Evolutionary conservation across 2,113 vertebrate species (phyloP).

Genomic region (Thymallus thymallus): DNA sequence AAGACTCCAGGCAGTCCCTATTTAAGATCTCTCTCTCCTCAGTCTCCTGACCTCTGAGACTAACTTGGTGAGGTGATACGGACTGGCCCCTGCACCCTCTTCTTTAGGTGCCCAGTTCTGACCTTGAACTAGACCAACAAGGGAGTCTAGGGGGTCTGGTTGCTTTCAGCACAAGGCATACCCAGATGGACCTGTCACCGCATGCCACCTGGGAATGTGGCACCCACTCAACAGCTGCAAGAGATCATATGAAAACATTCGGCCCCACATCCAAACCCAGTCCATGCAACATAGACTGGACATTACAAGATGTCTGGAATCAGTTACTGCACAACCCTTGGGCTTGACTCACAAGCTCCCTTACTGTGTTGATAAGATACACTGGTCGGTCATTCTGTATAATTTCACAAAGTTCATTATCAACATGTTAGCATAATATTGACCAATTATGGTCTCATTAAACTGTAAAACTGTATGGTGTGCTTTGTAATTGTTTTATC

Average conservation of each 20-base stretch:
- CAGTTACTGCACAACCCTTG: conserved; percentile 20
- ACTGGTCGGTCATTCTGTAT: neutral
- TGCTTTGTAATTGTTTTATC: too few species aligned
- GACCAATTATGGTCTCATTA: neutral
- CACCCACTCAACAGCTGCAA: conserved; percentile 71
- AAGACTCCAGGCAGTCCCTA: neutral
- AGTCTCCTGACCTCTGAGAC: conserved; percentile 23
- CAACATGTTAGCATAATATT: too few species aligned
- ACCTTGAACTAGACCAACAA: conserved; percentile 52
- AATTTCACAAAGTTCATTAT: neutral
- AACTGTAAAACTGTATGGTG: neutral
- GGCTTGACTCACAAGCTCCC: neutral
- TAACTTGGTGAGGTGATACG: conserved; percentile 31
- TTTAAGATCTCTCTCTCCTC: neutral
- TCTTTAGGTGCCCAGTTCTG: conserved; percentile 36
- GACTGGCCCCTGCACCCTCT: neutral
- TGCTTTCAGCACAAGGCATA: conserved; percentile 59
- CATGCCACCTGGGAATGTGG: conserved; percentile 75
- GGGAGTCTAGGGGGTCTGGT: conserved; percentile 48
- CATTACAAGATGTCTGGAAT: conserved; percentile 25
- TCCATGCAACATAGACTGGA: conserved; percentile 36
- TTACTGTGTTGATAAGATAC: neutral
- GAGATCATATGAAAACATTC: conserved; percentile 44
- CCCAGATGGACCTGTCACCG: conserved; percentile 70
- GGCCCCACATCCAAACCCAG: conserved; percentile 28